A percentile compares a stretch with the other conserved stretches of the same genome.
Conservation (phyloP, 2,888 invertebrate species). For the Apomyelois bistriatella region DNA sequence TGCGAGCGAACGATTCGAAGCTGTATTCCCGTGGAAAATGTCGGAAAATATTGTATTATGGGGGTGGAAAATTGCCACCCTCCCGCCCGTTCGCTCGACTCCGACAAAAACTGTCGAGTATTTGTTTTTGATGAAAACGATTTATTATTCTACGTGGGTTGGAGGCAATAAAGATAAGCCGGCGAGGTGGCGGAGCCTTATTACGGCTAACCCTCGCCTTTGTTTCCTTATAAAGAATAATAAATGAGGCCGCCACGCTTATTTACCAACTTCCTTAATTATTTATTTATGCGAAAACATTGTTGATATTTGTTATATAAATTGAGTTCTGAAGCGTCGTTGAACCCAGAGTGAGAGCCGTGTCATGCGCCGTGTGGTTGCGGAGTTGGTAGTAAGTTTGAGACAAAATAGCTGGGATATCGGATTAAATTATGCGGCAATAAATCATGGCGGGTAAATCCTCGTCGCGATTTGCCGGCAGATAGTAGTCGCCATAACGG, state of each 20-base stretch:
- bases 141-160: constrained; percentile 81
- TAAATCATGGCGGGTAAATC: constrained; percentile 40
- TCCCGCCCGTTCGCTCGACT: constrained; percentile 75
- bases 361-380: background rate
- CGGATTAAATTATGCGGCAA: constrained; percentile 42
- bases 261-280: constrained; percentile 78
- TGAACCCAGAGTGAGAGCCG: constrained; percentile 7
- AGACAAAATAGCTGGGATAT: constrained; percentile 20
- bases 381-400: constrained; percentile 16
- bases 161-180: constrained; percentile 81
- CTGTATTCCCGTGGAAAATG: constrained; percentile 81
- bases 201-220: constrained; percentile 81
- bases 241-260: constrained; percentile 78
- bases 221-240: constrained; percentile 81
- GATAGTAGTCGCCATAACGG: constrained; percentile 57
- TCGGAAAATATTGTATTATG: constrained; percentile 81
- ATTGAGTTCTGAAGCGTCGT: constrained; percentile 33
- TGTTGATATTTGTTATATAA: constrained; percentile 68
- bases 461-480: constrained; percentile 27
- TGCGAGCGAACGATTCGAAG: constrained; percentile 78
- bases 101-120: constrained; percentile 81
- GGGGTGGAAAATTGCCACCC: constrained; percentile 80
- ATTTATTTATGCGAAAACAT: constrained; percentile 76
- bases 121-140: constrained; percentile 81
- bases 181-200: constrained; percentile 80